Conservation (phyloP, 1,140 invertebrate species). For the Andrena cerasifolii region DNA sequence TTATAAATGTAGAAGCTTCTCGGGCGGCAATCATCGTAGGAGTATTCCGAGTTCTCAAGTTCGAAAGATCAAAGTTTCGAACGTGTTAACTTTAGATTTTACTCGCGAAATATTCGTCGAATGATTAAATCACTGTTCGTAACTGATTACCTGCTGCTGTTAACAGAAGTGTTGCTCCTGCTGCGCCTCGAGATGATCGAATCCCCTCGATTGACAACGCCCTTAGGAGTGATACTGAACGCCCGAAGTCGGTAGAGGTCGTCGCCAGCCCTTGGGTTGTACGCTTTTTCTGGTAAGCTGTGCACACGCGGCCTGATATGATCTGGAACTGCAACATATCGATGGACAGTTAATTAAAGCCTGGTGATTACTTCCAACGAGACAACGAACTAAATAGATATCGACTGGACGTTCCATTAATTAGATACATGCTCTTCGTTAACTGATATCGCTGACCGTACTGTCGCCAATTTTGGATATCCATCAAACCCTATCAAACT, state of each 20-base stretch:
- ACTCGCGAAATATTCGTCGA: too few species aligned
- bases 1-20: too few species aligned
- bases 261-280: conserved; percentile 90
- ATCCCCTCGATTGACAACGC: conserved; percentile 94
- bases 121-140: too few species aligned
- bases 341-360: conserved; percentile 12
- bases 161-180: conserved; percentile 91
- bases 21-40: too few species aligned
- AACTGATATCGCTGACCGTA: neutral
- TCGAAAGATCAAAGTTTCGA: too few species aligned
- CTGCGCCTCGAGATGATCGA: conserved; percentile 92
- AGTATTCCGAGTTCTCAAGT: too few species aligned
- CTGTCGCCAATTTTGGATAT: neutral
- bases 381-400: neutral
- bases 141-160: conserved; percentile 88
- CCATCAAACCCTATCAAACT: neutral
- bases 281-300: conserved; percentile 91
- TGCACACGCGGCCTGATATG: conserved; percentile 91
- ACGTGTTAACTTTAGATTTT: too few species aligned
- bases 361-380: neutral
- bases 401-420: conserved; percentile 6
- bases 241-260: conserved; percentile 93
- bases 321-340: conserved; percentile 86
- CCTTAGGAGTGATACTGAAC: conserved; percentile 94
- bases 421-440: neutral